A percentile compares a stretch with the other conserved stretches of the same genome.
These are phyloP conservation scores for Alexandromys fortis DNA, from an alignment of 2,113 vertebrate genomes.

Conservation along the genomic window DNA sequence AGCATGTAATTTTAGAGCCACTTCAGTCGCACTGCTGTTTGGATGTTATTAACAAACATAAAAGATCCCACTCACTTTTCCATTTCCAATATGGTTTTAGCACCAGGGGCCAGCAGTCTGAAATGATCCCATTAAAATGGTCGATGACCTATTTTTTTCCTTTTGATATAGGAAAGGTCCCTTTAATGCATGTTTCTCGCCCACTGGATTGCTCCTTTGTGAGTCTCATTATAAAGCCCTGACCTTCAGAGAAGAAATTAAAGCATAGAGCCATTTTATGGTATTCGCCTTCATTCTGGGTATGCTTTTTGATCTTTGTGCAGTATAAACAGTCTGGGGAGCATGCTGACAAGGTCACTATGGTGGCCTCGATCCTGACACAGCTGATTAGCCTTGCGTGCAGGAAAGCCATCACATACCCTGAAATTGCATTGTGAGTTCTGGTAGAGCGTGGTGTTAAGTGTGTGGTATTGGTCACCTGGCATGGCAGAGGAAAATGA, in stretches of 20 bases:
- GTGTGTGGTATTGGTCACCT: background rate
- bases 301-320: constrained; percentile 52
- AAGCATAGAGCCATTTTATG: constrained; percentile 49
- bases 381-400: constrained; percentile 32
- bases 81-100: constrained; percentile 63
- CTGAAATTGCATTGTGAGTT: constrained; percentile 36
- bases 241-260: constrained; percentile 71
- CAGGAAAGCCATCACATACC: background rate
- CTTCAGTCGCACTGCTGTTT: constrained; percentile 31
- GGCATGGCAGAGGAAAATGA: background rate
- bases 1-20: constrained; percentile 51
- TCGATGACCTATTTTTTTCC: constrained; percentile 71
- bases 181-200: constrained; percentile 58
- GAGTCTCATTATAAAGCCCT: constrained; percentile 62
- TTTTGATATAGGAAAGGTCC: constrained; percentile 52
- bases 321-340: constrained; percentile 52
- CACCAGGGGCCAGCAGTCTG: constrained; percentile 45
- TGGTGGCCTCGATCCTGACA: background rate
- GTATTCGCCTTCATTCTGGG: background rate
- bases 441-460: rapidly evolving
- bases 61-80: constrained; percentile 57
- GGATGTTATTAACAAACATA: constrained; percentile 64
- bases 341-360: background rate
- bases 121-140: constrained; percentile 79
- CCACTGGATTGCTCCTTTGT: constrained; percentile 49